Base-by-base conservation (phyloP, 2,113 vertebrate genomes). In the Bufo gargarizans region DNA sequence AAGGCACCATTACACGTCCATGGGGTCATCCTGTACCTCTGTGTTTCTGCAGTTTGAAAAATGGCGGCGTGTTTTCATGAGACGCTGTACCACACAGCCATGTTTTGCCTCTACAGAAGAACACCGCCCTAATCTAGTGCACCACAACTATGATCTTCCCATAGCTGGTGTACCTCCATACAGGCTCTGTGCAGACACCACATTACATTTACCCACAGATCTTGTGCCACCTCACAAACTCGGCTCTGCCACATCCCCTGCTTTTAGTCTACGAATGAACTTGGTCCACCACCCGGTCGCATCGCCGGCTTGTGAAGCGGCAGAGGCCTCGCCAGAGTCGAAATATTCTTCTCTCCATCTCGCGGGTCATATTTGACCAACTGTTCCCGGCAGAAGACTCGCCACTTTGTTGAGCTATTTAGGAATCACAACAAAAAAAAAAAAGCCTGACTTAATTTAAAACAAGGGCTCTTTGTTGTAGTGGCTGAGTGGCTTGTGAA, bases 381-480 rank as follows among this genome's bases (percentile, higher is more conserved):
- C 93, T 93, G 93, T 94, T 95, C 94, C 93, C 91, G 93, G 91
- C 89, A 67, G 93, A 93, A 94, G 94, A 93, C 94, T 92, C 90
- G 92, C 92, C 93, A 94, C 94, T 95, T 95, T 95, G 95, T 94
- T 93, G 93, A 93, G 93, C 94, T 94, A 93, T 95, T 95, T 94
- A 94, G 93, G 94, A 94, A 94, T 93, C 93, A 92, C 94, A 74
- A 33, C 0, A 33, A 33, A 33, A 33, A 33, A 33, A 33, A n/a
- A 77, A 81, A 94, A 95, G 95, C 95, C 93, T 96, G 96, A 96
- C 96, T 97, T 97, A 96, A 97, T 97, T 97, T 96, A 95, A 96
- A 94, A 97, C 96, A 97, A 97, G 97, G 95, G 91, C 93, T 91
- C 96, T 97, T 98, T 98, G 97, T 98, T 96, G 97, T 97, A 96